These are phyloP conservation scores for Danaus chrysippus DNA, from an alignment of 2,888 invertebrate genomes.

Conservation along the genomic window DNA sequence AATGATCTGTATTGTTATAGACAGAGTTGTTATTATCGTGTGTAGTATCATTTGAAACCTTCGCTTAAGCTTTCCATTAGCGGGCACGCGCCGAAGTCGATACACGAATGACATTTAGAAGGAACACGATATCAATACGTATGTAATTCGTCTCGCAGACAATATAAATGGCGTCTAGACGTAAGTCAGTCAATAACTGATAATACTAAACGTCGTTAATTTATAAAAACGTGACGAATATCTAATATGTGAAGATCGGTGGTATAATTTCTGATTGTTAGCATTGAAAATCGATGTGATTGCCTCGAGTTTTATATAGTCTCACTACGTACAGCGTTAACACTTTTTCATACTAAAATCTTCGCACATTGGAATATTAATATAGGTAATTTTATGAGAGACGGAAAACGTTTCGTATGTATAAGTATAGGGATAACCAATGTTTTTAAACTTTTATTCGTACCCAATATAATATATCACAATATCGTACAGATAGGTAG, in stretches of 20 bases:
- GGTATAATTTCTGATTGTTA: neutral
- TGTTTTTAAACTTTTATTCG: neutral
- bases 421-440: neutral
- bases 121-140: constrained; percentile 65
- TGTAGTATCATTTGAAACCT: constrained; percentile 55
- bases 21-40: constrained; percentile 9
- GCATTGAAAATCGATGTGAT: neutral
- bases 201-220: constrained; percentile 5
- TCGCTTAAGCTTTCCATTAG: constrained; percentile 72
- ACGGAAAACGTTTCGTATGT: no score
- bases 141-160: constrained; percentile 62
- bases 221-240: constrained; percentile 7
- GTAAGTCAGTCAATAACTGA: constrained; percentile 5
- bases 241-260: neutral
- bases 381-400: no score
- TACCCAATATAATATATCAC: neutral
- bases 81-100: constrained; percentile 71
- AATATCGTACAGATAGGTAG: no score
- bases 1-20: constrained; percentile 33
- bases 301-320: neutral
- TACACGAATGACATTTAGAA: constrained; percentile 72
- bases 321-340: neutral
- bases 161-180: constrained; percentile 73
- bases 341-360: neutral
- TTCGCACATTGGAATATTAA: neutral